These are phyloP conservation scores for Mythimna albipuncta DNA, from an alignment of 2,888 invertebrate species.

Conservation along the genomic window DNA sequence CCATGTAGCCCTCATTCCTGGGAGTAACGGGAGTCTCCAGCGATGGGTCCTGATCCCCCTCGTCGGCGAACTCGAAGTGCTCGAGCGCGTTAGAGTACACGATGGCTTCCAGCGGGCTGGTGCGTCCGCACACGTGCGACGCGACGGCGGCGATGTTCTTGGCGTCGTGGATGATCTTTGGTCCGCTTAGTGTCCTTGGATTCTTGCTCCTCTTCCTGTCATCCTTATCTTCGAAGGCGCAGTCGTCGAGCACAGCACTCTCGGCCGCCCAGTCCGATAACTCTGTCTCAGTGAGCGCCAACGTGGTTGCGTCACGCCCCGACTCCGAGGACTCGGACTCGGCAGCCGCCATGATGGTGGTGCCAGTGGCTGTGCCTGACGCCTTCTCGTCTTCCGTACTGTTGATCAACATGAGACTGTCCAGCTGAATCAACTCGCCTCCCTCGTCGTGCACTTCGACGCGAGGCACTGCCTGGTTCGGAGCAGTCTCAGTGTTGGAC, in stretches of 20 bases:
- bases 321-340: constrained; percentile 92
- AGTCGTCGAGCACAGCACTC: constrained; percentile 94
- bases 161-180: constrained; percentile 82
- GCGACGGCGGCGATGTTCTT: constrained; percentile 83
- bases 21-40: constrained; percentile 89
- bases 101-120: constrained; percentile 76
- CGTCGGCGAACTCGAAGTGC: constrained; percentile 96
- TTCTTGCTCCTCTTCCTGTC: constrained; percentile 78
- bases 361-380: constrained; percentile 82
- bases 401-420: constrained; percentile 90
- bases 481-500: constrained; percentile 82
- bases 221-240: constrained; percentile 87
- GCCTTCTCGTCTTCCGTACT: constrained; percentile 76
- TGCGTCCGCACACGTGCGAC: constrained; percentile 86
- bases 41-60: constrained; percentile 95
- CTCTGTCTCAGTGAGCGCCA: constrained; percentile 95
- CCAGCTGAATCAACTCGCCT: constrained; percentile 92
- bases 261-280: constrained; percentile 97
- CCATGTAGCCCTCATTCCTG: constrained; percentile 85
- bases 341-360: constrained; percentile 79
- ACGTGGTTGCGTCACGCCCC: constrained; percentile 93
- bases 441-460: constrained; percentile 94
- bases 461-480: constrained; percentile 91
- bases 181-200: constrained; percentile 80
- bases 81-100: constrained; percentile 92